These are phyloP conservation scores for Eumerus sabulonum DNA, from an alignment of 2,888 invertebrate genomes.

Conservation along the genomic window DNA sequence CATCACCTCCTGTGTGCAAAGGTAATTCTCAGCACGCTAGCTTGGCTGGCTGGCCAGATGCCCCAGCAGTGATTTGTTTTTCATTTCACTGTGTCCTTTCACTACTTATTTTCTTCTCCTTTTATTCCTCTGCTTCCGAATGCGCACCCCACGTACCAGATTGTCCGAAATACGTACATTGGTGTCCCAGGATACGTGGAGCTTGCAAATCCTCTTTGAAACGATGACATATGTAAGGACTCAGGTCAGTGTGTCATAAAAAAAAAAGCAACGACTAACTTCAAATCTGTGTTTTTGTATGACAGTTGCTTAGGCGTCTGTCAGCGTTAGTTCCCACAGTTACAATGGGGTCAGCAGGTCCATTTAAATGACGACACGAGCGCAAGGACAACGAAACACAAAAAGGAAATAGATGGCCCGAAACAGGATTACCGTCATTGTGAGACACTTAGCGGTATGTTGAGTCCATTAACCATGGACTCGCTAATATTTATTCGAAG, in stretches of 20 bases:
- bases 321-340: constrained; percentile 41
- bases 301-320: no score
- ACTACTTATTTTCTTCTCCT: not conserved
- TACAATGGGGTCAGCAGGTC: constrained; percentile 57
- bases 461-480: constrained; percentile 57
- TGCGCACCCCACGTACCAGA: no score
- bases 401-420: constrained; percentile 44
- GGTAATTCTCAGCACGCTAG: constrained; percentile 54
- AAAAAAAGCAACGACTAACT: constrained; percentile 31
- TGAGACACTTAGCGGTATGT: constrained; percentile 4
- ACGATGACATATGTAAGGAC: constrained; percentile 33
- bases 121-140: no score
- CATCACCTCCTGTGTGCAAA: constrained; percentile 20
- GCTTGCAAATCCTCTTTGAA: constrained; percentile 39
- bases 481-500: constrained; percentile 63
- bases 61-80: constrained; percentile 35
- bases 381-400: constrained; percentile 32
- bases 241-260: constrained; percentile 7
- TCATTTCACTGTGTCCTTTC: constrained; percentile 11
- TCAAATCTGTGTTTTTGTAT: no score
- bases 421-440: constrained; percentile 32
- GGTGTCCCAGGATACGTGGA: not conserved
- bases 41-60: constrained; percentile 46
- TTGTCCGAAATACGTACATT: no score
- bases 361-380: constrained; percentile 55